These are phyloP conservation scores for Ephialtes manifestator DNA, from an alignment of 2,888 invertebrate genomes.

Conservation along the genomic window DNA sequence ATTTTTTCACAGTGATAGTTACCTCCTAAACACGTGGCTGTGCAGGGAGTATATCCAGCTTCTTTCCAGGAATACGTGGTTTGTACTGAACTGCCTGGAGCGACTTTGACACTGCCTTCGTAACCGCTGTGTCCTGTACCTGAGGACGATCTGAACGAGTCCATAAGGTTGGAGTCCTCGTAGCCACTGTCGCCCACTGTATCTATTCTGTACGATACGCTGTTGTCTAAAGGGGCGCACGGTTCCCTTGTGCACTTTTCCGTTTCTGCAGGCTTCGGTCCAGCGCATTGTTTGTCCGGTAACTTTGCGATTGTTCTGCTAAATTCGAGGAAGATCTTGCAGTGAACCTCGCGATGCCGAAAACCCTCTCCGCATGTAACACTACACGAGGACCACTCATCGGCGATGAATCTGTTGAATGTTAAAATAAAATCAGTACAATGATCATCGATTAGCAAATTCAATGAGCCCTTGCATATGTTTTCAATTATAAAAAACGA, in stretches of 20 bases:
- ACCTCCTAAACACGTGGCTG: slow-evolving; percentile 96
- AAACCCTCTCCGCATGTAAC: slow-evolving; percentile 96
- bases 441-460: neutral
- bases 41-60: slow-evolving; percentile 96
- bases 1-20: too few species aligned
- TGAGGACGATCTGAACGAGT: slow-evolving; percentile 81
- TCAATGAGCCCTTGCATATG: neutral
- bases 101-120: slow-evolving; percentile 88
- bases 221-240: slow-evolving; percentile 87
- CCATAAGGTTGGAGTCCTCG: slow-evolving; percentile 83
- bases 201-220: slow-evolving; percentile 83
- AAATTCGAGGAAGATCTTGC: slow-evolving; percentile 97
- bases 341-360: slow-evolving; percentile 95
- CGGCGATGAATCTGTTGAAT: slow-evolving; percentile 92
- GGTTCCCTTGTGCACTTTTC: slow-evolving; percentile 94
- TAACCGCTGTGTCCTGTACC: slow-evolving; percentile 74
- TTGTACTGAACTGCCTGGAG: slow-evolving; percentile 90
- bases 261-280: slow-evolving; percentile 93
- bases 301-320: slow-evolving; percentile 95
- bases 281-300: slow-evolving; percentile 95
- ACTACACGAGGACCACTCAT: slow-evolving; percentile 97
- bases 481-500: neutral
- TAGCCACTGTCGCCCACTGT: slow-evolving; percentile 85
- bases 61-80: slow-evolving; percentile 96
- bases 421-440: neutral